Evolutionary conservation across 37 sponge, comb jelly and placozoan genomes (phyloP).

Genomic region (Spongilla lacustris): DNA sequence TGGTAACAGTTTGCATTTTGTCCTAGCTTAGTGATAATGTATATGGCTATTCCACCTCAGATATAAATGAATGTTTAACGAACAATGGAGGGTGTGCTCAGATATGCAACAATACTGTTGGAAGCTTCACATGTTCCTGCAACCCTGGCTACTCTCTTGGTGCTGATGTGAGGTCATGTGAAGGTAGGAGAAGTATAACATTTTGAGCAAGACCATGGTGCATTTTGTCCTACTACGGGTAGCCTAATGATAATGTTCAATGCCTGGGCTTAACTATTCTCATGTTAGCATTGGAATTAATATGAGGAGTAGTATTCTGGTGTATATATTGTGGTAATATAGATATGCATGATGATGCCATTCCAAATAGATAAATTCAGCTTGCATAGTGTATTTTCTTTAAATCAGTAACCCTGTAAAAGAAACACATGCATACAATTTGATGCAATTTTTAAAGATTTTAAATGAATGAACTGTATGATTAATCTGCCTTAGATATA

Average conservation of each 20-base stretch:
- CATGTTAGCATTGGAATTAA: no score
- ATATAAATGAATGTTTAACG: conserved; percentile 20
- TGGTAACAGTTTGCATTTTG: background rate
- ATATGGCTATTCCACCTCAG: background rate
- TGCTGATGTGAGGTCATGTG: conserved; percentile 9
- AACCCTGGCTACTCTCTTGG: conserved; percentile 29
- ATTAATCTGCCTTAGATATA: no score
- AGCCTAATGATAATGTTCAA: conserved; percentile 32
- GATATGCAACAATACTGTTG: conserved; percentile 10
- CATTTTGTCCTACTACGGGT: background rate
- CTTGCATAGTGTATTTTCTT: no score
- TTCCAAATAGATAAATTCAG: no score
- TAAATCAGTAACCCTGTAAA: no score
- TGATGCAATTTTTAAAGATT: no score
- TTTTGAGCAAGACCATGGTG: background rate
- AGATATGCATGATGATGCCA: no score
- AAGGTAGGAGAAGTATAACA: background rate
- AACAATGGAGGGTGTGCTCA: conserved; percentile 32
- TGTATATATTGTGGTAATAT: background rate
- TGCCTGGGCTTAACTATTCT: background rate
- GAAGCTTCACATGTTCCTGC: conserved; percentile 20
- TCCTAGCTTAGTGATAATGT: background rate
- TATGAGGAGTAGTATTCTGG: no score
- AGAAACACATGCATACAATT: no score
- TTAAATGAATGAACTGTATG: conserved; percentile 6